phyloP scores from a whole-genome alignment of 2,113 vertebrate species.

The Fulica atra region DNA sequence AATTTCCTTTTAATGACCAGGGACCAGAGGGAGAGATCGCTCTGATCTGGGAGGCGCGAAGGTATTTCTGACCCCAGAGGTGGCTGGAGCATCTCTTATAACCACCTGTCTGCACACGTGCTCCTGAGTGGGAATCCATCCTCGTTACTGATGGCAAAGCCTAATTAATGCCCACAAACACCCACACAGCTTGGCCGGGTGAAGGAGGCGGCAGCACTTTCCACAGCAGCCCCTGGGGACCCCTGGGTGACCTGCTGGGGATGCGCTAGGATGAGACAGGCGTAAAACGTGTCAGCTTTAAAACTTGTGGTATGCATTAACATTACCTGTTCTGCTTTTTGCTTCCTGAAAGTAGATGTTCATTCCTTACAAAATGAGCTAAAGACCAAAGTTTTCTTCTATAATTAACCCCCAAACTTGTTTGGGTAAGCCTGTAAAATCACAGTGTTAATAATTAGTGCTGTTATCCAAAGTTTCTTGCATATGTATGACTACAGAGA shows the following conservation, averaged over 20 bases:
- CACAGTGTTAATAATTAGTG: constrained; percentile 36
- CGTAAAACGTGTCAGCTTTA: neutral
- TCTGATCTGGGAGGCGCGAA: neutral
- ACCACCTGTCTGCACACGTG: neutral
- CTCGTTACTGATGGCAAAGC: neutral
- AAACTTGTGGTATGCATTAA: neutral
- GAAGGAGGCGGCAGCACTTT: neutral
- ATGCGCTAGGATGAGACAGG: neutral
- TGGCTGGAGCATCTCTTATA: rapidly evolving
- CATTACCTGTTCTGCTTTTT: neutral
- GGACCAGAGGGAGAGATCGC: neutral
- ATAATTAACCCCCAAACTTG: neutral
- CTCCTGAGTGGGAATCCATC: neutral
- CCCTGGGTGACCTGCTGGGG: rapidly evolving
- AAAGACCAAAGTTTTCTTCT: neutral
- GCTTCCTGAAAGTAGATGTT: neutral
- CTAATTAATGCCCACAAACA: neutral
- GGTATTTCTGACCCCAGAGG: neutral
- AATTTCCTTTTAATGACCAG: constrained; percentile 35
- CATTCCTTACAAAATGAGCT: neutral
- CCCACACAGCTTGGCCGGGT: rapidly evolving
- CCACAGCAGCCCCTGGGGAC: neutral
- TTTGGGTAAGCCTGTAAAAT: neutral
- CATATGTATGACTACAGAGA: constrained; percentile 29
- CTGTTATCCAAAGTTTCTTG: constrained; percentile 39